Conservation (phyloP, 2,113 vertebrate species). For the Athene noctua region DNA sequence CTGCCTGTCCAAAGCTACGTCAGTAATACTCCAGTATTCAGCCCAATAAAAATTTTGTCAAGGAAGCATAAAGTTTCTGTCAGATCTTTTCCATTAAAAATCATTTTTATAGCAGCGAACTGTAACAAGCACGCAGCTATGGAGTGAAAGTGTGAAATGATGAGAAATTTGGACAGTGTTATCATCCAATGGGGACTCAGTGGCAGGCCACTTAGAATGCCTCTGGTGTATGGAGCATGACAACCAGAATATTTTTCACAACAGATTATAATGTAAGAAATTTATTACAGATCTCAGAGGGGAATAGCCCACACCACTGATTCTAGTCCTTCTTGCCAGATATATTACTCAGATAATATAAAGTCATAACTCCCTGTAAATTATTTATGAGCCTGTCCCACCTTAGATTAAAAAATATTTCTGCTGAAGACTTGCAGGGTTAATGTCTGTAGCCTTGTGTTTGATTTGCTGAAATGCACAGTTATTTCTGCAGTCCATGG, state of each 20-base stretch:
- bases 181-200: slow-evolving; percentile 42
- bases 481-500: background rate
- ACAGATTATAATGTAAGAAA: slow-evolving; percentile 28
- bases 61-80: slow-evolving; percentile 51
- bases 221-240: background rate
- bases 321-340: background rate
- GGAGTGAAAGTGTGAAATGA: slow-evolving; percentile 46
- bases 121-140: background rate
- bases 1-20: slow-evolving; percentile 29
- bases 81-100: slow-evolving; percentile 39
- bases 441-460: slow-evolving; percentile 26
- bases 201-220: slow-evolving; percentile 46
- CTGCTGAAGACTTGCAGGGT: background rate
- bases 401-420: slow-evolving; percentile 39
- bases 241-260: background rate
- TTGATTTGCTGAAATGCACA: background rate
- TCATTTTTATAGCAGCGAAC: slow-evolving; percentile 43
- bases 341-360: slow-evolving; percentile 30
- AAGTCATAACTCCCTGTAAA: slow-evolving; percentile 39
- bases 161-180: slow-evolving; percentile 39
- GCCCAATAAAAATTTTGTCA: slow-evolving; percentile 56
- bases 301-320: background rate
- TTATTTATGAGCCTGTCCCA: slow-evolving; percentile 40
- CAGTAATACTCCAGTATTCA: slow-evolving; percentile 37
- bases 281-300: slow-evolving; percentile 12